phyloP scores from a whole-genome alignment of 2,888 invertebrate genomes.

The Fissipunctia ypsillon region DNA sequence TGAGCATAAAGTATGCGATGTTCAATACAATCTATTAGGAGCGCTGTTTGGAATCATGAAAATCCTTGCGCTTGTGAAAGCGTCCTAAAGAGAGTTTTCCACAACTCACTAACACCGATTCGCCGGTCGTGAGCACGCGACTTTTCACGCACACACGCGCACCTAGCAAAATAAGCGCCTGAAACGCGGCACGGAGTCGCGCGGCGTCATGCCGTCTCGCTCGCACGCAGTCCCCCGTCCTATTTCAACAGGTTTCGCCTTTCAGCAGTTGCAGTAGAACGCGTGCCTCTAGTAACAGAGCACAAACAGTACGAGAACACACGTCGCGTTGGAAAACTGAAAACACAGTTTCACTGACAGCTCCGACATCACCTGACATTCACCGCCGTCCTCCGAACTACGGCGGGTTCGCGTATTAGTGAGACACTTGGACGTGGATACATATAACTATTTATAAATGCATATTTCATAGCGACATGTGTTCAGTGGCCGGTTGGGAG shows the following conservation, averaged over 20 bases:
- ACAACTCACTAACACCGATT: conserved; percentile 88
- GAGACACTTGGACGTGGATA: conserved; percentile 80
- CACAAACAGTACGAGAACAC: conserved; percentile 88
- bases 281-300: conserved; percentile 89
- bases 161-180: conserved; percentile 86
- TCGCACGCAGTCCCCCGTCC: conserved; percentile 84
- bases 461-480: conserved; percentile 80
- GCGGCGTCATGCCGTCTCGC: conserved; percentile 74
- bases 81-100: conserved; percentile 89
- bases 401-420: conserved; percentile 78
- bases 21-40: conserved; percentile 78
- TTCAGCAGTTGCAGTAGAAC: conserved; percentile 88
- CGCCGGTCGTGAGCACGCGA: conserved; percentile 84
- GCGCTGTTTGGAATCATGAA: conserved; percentile 78
- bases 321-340: conserved; percentile 86
- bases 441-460: conserved; percentile 87
- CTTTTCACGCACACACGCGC: conserved; percentile 87
- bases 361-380: conserved; percentile 86
- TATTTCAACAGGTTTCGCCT: conserved; percentile 91
- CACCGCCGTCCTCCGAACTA: conserved; percentile 80
- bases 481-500: conserved; percentile 80
- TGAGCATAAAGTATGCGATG: conserved; percentile 61
- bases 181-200: conserved; percentile 78
- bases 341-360: conserved; percentile 89
- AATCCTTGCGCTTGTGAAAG: conserved; percentile 84